These are phyloP conservation scores for Adelognathus sp. DNA, from an alignment of 2,888 invertebrate genomes.

Conservation along the genomic window DNA sequence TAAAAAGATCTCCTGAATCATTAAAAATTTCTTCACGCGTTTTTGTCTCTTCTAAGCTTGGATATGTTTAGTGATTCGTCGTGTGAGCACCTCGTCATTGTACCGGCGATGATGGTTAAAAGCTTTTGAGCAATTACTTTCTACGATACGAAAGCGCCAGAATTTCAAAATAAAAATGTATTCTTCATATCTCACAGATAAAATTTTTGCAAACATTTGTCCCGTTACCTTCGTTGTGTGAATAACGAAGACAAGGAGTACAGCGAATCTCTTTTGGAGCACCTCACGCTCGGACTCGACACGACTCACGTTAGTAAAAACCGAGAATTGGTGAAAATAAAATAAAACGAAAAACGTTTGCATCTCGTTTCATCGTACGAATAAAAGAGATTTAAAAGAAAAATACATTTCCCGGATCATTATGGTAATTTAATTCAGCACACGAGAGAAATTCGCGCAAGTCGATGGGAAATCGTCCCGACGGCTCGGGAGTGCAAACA, in stretches of 20 bases:
- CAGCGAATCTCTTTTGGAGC: neutral
- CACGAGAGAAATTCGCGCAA: conserved; percentile 41
- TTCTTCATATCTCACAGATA: neutral
- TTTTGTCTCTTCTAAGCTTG: conserved; percentile 27
- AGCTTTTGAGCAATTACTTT: conserved; percentile 43
- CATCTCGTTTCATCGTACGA: neutral
- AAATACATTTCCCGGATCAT: neutral
- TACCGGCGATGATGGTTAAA: conserved; percentile 23
- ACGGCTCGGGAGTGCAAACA: conserved; percentile 25
- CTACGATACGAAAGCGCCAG: conserved; percentile 3
- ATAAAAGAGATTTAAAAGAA: neutral
- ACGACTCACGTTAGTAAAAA: neutral
- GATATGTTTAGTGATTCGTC: conserved; percentile 49
- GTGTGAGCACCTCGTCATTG: conserved; percentile 5
- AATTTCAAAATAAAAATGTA: conserved; percentile 2
- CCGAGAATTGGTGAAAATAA: neutral
- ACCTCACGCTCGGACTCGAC: neutral
- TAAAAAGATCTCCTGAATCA: neutral
- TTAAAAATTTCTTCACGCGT: conserved; percentile 29
- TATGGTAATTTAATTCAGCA: conserved; percentile 31
- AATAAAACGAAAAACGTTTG: neutral
- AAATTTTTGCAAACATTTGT: neutral
- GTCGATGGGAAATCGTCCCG: conserved; percentile 4
- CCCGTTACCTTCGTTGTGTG: neutral
- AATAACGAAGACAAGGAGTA: neutral